Conservation (phyloP, 2,888 invertebrate genomes). For the Orthonevra nobilis region DNA sequence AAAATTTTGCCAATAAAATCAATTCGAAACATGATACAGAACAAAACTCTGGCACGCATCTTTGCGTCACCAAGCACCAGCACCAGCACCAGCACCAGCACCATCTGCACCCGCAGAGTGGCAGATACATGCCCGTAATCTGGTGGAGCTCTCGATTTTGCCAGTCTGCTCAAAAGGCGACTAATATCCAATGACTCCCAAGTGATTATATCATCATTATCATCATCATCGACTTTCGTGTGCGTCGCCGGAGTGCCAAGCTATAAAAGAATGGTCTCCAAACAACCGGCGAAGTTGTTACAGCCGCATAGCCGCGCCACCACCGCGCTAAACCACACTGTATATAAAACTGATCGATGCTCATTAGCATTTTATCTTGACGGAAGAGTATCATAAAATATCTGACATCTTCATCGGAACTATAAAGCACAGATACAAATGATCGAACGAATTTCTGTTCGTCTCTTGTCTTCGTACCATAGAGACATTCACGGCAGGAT, state of each 20-base stretch:
- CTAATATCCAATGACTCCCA: conserved; percentile 69
- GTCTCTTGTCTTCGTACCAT: not conserved
- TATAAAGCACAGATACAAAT: conserved; percentile 70
- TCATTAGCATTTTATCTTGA: conserved; percentile 73
- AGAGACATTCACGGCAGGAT: conserved; percentile 52
- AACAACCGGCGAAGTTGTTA: conserved; percentile 1
- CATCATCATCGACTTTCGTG: conserved; percentile 26
- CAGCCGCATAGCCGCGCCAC: not conserved
- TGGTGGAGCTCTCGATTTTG: conserved; percentile 63
- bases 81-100: conserved; percentile 19
- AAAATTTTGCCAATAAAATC: conserved; percentile 55
- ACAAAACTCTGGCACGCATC: conserved; percentile 33
- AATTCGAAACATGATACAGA: conserved; percentile 49
- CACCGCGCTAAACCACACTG: conserved; percentile 1
- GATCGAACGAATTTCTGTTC: conserved; percentile 49
- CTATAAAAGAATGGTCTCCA: not conserved
- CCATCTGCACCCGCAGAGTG: conserved; percentile 27
- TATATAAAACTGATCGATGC: conserved; percentile 65
- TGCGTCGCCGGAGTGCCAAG: conserved; percentile 2
- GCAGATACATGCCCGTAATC: conserved; percentile 60
- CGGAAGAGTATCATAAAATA: conserved; percentile 73
- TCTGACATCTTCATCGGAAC: conserved; percentile 73
- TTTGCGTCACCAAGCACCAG: conserved; percentile 3
- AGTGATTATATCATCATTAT: conserved; percentile 67
- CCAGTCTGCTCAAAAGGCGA: conserved; percentile 33